Evolutionary conservation across 2,797 vertebrate genomes (phyloP), one percentile per base, ranked within the genome.

Genomic region (Danionella dracula): DNA sequence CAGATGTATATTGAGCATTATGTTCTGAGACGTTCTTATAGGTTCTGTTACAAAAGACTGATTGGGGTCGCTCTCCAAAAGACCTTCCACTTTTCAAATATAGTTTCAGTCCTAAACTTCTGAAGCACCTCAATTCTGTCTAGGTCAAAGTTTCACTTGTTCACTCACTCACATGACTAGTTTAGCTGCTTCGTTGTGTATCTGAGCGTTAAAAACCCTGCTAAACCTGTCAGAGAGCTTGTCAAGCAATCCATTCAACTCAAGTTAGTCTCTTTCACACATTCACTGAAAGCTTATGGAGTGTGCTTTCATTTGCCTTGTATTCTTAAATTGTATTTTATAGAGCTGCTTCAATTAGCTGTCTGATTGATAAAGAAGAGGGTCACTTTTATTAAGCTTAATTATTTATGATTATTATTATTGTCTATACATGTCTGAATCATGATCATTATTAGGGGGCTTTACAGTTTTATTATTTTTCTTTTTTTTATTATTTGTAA

Each of bases 171-270:
- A 21, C 51, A 20, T 9, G 20, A 68, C 78, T 61, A 71, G 15
- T 72, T 70, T 78, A 49, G 50, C 12, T 4, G 51, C 73, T 70
- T 65, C 66, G 34, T 46, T 50, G 29, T 29, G 46, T 62, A 4
- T 12, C 49, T 71, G 29, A 19, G 8, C 37, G 61, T 37, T 10
- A 70, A 54, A 67, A 58, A 81, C 79, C 84, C 66, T 27, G 83
- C 70, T 77, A 75, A 87, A 88, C 86, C 84, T 84, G 88, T 86
- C 65, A 70, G 50, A 76, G 79, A 78, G 71, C 67, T 57, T 55
- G 54, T 63, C 41, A 56, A 70, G 67, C 57, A 38, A 44, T 60
- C n/a, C n/a, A n/a, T 55, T 35, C 16, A 42, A 67, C 75, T 70
- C 31, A 10, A 31, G 27, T 59, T 15, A 27, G 20, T 34, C 15